These are phyloP conservation scores for Babyrousa celebensis DNA, from an alignment of 2,797 vertebrate species.

Conservation along the genomic window DNA sequence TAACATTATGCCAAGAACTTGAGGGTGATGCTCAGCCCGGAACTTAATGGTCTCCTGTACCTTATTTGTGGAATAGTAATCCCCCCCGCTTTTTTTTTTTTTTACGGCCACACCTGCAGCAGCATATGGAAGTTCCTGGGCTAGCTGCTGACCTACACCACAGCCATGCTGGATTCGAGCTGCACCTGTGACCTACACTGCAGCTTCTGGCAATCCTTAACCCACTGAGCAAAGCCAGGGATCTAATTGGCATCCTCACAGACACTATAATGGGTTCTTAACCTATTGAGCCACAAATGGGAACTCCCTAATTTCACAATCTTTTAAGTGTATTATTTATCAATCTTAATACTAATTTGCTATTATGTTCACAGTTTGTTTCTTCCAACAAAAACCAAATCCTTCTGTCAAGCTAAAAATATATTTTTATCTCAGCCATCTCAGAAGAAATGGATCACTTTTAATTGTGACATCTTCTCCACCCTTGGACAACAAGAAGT, in stretches of 20 bases:
- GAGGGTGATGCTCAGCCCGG: not conserved
- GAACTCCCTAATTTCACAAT: not conserved
- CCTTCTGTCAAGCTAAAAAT: slow-evolving; percentile 36
- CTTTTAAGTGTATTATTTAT: not conserved
- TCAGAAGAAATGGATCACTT: slow-evolving; percentile 2
- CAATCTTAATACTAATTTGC: slow-evolving; percentile 1
- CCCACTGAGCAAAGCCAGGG: too few species aligned
- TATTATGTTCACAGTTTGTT: not conserved
- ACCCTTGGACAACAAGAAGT: not conserved
- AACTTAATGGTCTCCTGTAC: not conserved
- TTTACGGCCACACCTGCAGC: too few species aligned
- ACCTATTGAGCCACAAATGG: too few species aligned
- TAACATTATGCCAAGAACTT: not conserved
- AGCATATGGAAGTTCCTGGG: too few species aligned
- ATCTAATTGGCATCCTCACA: too few species aligned
- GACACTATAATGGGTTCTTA: too few species aligned
- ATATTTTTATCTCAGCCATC: not conserved
- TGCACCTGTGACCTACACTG: too few species aligned
- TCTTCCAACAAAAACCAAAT: slow-evolving; percentile 21
- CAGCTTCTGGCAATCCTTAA: too few species aligned
- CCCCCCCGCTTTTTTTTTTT: too few species aligned
- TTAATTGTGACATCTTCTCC: not conserved
- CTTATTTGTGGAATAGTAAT: not conserved
- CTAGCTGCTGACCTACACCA: too few species aligned
- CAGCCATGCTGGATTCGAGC: too few species aligned